Conservation (phyloP, 2,888 invertebrate species). For the Drosophila merina region DNA sequence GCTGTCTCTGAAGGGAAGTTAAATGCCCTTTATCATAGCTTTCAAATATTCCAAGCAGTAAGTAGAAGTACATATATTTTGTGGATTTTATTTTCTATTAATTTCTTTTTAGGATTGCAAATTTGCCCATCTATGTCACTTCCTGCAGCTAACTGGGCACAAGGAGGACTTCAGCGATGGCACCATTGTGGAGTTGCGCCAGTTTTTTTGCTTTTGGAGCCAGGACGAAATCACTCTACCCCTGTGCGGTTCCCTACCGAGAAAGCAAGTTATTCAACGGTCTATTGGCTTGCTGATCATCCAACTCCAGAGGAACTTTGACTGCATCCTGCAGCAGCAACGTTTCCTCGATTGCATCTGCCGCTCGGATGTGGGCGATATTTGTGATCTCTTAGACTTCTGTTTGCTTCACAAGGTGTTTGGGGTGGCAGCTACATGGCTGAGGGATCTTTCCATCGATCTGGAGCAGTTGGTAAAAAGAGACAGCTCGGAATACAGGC, state of each 20-base stretch:
- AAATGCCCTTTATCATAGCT: constrained; percentile 87
- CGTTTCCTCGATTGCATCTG: constrained; percentile 87
- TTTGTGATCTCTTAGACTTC: constrained; percentile 85
- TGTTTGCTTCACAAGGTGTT: constrained; percentile 84
- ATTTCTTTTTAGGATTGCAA: constrained; percentile 86
- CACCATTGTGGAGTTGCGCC: constrained; percentile 82
- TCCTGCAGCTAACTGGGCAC: constrained; percentile 85
- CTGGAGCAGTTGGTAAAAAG: constrained; percentile 72
- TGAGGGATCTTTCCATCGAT: constrained; percentile 65
- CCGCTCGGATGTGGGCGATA: constrained; percentile 86
- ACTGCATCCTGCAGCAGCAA: constrained; percentile 87
- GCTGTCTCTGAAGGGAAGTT: constrained; percentile 85
- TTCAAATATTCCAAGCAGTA: constrained; percentile 89
- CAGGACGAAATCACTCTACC: constrained; percentile 80
- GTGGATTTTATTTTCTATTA: not conserved
- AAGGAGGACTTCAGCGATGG: constrained; percentile 85
- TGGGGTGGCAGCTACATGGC: constrained; percentile 84
- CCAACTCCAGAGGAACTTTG: constrained; percentile 87
- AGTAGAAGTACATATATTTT: constrained; percentile 68
- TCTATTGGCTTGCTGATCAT: constrained; percentile 87
- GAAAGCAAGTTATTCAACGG: constrained; percentile 85
- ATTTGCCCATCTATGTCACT: constrained; percentile 86
- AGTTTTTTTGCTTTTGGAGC: constrained; percentile 80
- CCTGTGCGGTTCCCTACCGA: constrained; percentile 81
- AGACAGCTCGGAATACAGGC: constrained; percentile 84